Evolutionary conservation across 2,888 invertebrate species (phyloP).

Genomic region (Balanococcus diminutus): DNA sequence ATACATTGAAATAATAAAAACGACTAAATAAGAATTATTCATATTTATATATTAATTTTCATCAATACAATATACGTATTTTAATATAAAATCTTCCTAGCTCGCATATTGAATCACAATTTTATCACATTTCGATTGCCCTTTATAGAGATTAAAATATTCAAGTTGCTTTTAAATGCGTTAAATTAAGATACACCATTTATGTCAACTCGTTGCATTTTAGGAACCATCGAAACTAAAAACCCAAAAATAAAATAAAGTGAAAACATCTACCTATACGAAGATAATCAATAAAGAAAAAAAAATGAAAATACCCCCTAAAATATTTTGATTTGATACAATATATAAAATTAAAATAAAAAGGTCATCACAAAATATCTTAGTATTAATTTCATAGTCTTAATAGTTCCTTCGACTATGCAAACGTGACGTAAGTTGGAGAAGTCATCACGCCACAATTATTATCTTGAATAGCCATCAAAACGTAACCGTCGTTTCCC

Average conservation of each 20-base stretch:
- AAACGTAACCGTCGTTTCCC: slow-evolving; percentile 95
- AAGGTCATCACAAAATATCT: neutral
- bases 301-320: neutral
- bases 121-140: neutral
- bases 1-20: no score
- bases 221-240: neutral
- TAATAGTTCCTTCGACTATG: neutral
- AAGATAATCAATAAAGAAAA: neutral
- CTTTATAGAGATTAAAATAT: neutral
- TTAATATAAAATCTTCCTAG: neutral
- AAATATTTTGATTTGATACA: neutral
- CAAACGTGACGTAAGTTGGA: slow-evolving; percentile 76
- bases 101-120: neutral
- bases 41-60: neutral
- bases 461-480: slow-evolving; percentile 88
- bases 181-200: no score
- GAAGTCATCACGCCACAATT: slow-evolving; percentile 90
- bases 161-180: neutral
- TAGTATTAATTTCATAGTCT: neutral
- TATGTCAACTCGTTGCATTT: neutral
- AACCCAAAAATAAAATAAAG: neutral
- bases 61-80: neutral
- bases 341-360: neutral
- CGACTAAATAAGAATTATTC: no score
- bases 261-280: neutral